These are phyloP conservation scores for Patella ulyssiponensis DNA, from an alignment of 2,888 invertebrate species.

Conservation along the genomic window DNA sequence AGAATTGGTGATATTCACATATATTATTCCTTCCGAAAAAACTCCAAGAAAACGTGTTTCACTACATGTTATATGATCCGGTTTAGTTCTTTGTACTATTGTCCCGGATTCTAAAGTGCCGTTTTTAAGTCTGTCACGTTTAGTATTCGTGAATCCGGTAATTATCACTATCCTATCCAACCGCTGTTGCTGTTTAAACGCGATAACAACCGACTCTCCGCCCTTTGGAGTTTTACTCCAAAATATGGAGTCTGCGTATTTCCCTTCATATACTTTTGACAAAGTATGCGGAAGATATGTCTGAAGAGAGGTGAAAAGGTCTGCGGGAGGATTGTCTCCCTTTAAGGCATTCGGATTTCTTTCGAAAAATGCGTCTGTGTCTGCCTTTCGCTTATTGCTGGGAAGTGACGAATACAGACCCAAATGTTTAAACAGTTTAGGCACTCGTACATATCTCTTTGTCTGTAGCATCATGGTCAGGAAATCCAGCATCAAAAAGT, in stretches of 20 bases:
- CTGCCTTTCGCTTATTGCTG: conserved; percentile 47
- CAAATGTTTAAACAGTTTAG: conserved; percentile 50
- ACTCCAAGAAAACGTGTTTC: conserved; percentile 18
- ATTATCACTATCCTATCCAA: conserved; percentile 44
- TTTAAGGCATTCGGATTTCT: conserved; percentile 16
- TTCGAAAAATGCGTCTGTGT: conserved; percentile 25
- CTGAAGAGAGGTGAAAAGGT: conserved; percentile 37
- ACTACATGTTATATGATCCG: conserved; percentile 11
- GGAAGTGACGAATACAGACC: conserved; percentile 48
- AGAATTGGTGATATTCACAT: not conserved
- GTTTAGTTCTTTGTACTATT: not conserved
- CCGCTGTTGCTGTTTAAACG: conserved; percentile 40
- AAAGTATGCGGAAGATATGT: conserved; percentile 49
- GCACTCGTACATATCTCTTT: conserved; percentile 33
- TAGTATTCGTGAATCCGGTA: conserved; percentile 32
- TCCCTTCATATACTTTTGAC: conserved; percentile 61
- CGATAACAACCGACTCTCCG: conserved; percentile 37
- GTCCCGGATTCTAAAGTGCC: conserved; percentile 26
- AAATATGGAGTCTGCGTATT: conserved; percentile 38
- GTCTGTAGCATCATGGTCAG: conserved; percentile 39
- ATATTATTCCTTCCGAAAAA: conserved; percentile 19
- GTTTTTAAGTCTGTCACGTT: conserved; percentile 19
- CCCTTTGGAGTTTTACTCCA: conserved; percentile 40
- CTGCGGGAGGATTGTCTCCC: conserved; percentile 67
- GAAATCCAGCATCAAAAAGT: conserved; percentile 45